phyloP scores from a whole-genome alignment of 1,140 invertebrate genomes.

The Rhopalosiphum maidis region DNA sequence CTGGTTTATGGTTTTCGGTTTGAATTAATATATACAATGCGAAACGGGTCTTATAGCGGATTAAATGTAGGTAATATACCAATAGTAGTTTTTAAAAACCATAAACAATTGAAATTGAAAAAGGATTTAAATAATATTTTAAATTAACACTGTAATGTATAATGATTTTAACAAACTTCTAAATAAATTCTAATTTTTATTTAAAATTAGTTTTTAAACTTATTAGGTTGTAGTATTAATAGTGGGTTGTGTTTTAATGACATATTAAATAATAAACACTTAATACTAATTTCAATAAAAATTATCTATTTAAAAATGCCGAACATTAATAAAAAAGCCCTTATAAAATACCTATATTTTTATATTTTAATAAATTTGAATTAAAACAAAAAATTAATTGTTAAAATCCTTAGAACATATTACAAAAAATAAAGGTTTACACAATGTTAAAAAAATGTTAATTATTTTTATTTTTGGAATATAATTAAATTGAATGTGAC shows the following conservation, averaged over 20 bases:
- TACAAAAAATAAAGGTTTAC: neutral
- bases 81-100: neutral
- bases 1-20: conserved; percentile 19
- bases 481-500: neutral
- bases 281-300: neutral
- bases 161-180: neutral
- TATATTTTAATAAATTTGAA: neutral
- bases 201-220: neutral
- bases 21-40: neutral
- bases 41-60: neutral
- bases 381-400: neutral
- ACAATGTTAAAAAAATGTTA: neutral
- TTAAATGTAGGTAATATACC: neutral
- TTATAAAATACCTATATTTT: neutral
- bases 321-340: neutral
- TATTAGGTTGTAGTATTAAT: neutral
- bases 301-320: neutral
- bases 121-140: neutral
- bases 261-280: neutral
- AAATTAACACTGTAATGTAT: neutral
- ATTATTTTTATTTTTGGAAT: neutral
- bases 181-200: neutral
- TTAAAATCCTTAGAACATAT: neutral
- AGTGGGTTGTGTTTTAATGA: neutral
- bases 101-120: neutral